phyloP scores from a whole-genome alignment of 2,113 vertebrate genomes.

The Catharus minimus region DNA sequence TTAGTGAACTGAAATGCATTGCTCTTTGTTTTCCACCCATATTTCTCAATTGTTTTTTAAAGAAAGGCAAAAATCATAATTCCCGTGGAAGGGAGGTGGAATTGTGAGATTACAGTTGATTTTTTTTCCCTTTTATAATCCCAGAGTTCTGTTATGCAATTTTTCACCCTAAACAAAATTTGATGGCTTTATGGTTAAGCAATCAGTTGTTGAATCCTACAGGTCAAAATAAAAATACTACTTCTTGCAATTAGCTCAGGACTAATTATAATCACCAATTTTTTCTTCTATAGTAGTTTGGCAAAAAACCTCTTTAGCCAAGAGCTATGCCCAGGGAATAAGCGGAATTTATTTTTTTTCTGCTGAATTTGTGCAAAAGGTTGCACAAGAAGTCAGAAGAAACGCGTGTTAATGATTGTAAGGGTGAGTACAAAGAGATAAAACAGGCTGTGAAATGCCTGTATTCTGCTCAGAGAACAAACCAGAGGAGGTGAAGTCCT shows the following conservation, averaged over 20 bases:
- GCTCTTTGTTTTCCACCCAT: background rate
- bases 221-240: background rate
- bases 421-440: background rate
- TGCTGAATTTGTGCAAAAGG: background rate
- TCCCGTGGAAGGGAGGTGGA: background rate
- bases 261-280: background rate
- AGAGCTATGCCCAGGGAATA: background rate
- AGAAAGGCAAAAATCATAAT: background rate
- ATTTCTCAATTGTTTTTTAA: background rate
- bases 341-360: background rate
- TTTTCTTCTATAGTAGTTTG: background rate
- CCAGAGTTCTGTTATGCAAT: background rate
- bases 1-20: background rate
- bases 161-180: background rate
- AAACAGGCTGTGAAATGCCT: background rate
- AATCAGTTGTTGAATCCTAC: background rate
- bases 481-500: background rate
- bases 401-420: background rate
- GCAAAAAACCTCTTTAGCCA: background rate
- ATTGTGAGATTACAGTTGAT: background rate
- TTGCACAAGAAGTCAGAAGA: background rate
- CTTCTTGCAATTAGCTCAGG: background rate
- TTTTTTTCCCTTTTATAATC: background rate
- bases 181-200: background rate
- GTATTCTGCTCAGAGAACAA: background rate